A percentile compares a stretch with the other conserved stretches of the same genome.
phyloP scores from a whole-genome alignment of 2,113 vertebrate species.

The Macaca mulatta region DNA sequence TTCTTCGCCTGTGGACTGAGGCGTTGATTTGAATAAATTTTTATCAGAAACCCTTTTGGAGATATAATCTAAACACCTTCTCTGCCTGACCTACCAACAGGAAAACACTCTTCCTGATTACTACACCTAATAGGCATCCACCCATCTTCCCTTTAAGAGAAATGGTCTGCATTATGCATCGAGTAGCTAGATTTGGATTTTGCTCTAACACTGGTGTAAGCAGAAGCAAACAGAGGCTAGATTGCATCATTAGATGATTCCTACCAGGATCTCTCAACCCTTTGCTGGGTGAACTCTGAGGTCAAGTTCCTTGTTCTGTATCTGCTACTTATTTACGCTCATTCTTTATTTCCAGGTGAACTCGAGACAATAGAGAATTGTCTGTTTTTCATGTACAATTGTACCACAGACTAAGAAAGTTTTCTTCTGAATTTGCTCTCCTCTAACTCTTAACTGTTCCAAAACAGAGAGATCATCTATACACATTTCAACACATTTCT shows the following conservation, averaged over 20 bases:
- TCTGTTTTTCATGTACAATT: not conserved
- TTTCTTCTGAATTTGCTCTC: not conserved
- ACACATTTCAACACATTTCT: not conserved
- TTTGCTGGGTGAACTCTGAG: not conserved
- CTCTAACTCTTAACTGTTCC: not conserved
- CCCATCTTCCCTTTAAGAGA: not conserved
- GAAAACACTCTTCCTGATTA: not conserved
- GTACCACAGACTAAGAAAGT: not conserved
- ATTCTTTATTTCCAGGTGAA: not conserved
- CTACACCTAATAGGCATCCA: accelerated
- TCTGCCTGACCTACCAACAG: not conserved
- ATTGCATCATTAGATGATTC: not conserved
- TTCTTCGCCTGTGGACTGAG: not conserved
- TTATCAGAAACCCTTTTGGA: not conserved
- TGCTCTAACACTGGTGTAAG: not conserved
- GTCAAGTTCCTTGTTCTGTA: not conserved
- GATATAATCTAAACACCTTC: not conserved
- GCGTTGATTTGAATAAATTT: not conserved
- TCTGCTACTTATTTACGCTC: not conserved
- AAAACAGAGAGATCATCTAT: not conserved
- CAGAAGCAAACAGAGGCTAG: not conserved
- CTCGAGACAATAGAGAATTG: not conserved
- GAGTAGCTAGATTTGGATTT: not conserved
- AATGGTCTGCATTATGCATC: not conserved
- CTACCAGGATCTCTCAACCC: not conserved